Evolutionary conservation across 2,888 invertebrate genomes (phyloP), one percentile per base, ranked within the genome.

Genomic region (Corythucha ciliata): DNA sequence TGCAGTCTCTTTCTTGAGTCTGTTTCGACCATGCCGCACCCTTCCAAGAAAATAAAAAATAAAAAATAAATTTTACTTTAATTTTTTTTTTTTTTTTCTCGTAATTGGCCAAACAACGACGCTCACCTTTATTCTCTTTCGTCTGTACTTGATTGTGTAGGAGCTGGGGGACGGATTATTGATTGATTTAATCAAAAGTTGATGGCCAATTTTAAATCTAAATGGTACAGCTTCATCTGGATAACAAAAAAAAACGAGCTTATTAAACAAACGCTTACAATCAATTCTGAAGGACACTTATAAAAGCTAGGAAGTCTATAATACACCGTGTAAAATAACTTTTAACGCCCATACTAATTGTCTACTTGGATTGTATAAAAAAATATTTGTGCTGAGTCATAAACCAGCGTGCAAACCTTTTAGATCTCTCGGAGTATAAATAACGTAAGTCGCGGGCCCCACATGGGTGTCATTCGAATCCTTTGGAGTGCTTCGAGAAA

Each of bases 61-160:
- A 10, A 10, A 29, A 29, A 10, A 29, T 7, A 41, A 21, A 21
- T 22, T 8, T 24, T 32, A 42, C 45, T 33, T 33, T 51, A 26
- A 51, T 29, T 29, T 29, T 10, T 29, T 29, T 29, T 29, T 29
- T 29, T 29, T 29, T 29, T 29, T 29, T 29, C 12, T 10, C 29
- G 12, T 29, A 29, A 10, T 29, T 29, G 29, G 12, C 10, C 12
- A 29, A 10, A 29, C n/a, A n/a, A n/a, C n/a, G n/a, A n/a, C n/a
- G n/a, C 36, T 54, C 41, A 54, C 54, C 26, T 32, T 33, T 25
- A 54, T 57, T 44, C 55, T 47, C 39, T 55, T 41, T 53, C 53
- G 53, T 32, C 57, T 41, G 41, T 50, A 57, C 33, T 47, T 55
- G 32, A 54, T 48, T 14, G 34, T 39, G 45, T 57, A 57, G 20